These are phyloP conservation scores for Hypolimnas misippus DNA, from an alignment of 2,888 invertebrate genomes.

Conservation along the genomic window DNA sequence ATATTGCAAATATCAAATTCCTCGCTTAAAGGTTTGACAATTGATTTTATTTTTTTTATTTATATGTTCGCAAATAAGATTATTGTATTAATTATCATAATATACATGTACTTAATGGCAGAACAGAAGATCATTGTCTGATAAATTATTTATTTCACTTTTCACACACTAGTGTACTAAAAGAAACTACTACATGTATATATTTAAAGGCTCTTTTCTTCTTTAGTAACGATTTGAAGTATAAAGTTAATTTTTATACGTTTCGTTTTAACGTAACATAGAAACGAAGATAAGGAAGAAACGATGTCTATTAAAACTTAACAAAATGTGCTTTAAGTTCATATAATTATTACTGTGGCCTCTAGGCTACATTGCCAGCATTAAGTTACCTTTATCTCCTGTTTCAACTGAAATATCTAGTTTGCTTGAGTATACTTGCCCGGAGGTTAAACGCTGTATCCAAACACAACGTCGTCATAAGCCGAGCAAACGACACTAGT, in stretches of 20 bases:
- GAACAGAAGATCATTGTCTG: too few species aligned
- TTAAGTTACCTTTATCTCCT: constrained; percentile 37
- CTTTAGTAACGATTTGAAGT: too few species aligned
- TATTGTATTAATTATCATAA: too few species aligned
- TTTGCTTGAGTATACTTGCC: constrained; percentile 38
- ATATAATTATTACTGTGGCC: constrained; percentile 18
- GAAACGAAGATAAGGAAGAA: constrained; percentile 9
- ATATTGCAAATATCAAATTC: too few species aligned
- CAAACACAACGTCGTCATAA: constrained; percentile 66
- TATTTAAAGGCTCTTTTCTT: too few species aligned
- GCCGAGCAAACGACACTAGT: constrained; percentile 56
- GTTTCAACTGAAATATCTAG: constrained; percentile 36
- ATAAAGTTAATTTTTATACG: background rate
- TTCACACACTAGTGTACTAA: too few species aligned
- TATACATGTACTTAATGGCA: too few species aligned
- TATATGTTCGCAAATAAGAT: too few species aligned
- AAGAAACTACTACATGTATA: too few species aligned
- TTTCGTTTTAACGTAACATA: background rate
- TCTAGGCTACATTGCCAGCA: constrained; percentile 31
- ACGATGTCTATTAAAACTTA: constrained; percentile 18
- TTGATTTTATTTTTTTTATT: too few species aligned
- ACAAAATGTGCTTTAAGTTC: constrained; percentile 18
- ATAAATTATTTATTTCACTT: too few species aligned
- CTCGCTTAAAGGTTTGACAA: too few species aligned
- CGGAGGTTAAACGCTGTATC: constrained; percentile 58